Evolutionary conservation across 1,140 invertebrate species (phyloP).

Genomic region (Eufriesea mexicana): DNA sequence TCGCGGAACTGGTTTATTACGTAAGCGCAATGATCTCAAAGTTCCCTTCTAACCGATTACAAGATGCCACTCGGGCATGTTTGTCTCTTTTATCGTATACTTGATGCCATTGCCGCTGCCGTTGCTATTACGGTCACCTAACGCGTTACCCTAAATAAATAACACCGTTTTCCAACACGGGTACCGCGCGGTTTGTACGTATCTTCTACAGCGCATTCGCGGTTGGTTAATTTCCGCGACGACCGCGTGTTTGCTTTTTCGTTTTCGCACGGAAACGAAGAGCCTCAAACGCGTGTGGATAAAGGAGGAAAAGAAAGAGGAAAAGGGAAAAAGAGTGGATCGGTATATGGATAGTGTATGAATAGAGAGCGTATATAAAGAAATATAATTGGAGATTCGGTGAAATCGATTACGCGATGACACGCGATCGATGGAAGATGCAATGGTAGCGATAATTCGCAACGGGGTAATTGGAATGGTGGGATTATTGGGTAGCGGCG

Average conservation of each 20-base stretch:
- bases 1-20: constrained; percentile 34
- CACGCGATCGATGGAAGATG: not conserved
- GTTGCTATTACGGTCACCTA: not conserved
- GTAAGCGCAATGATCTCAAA: constrained; percentile 21
- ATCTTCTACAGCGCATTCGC: no score
- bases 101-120: not conserved
- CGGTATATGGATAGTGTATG: no score
- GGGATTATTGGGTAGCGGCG: not conserved
- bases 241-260: no score
- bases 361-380: not conserved
- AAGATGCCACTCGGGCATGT: constrained; percentile 6
- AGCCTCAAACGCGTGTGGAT: no score
- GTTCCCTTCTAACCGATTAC: constrained; percentile 25
- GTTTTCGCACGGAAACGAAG: no score
- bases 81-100: not conserved
- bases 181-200: no score
- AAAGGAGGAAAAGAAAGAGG: no score
- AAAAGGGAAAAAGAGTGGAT: no score
- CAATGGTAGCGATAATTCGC: constrained; percentile 26
- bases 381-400: not conserved
- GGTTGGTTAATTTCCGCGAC: no score
- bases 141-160: not conserved
- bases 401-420: not conserved
- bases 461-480: constrained; percentile 16
- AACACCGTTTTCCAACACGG: no score